These are phyloP conservation scores for Drosophila suzukii DNA, from an alignment of 1,140 invertebrate species.

Conservation along the genomic window DNA sequence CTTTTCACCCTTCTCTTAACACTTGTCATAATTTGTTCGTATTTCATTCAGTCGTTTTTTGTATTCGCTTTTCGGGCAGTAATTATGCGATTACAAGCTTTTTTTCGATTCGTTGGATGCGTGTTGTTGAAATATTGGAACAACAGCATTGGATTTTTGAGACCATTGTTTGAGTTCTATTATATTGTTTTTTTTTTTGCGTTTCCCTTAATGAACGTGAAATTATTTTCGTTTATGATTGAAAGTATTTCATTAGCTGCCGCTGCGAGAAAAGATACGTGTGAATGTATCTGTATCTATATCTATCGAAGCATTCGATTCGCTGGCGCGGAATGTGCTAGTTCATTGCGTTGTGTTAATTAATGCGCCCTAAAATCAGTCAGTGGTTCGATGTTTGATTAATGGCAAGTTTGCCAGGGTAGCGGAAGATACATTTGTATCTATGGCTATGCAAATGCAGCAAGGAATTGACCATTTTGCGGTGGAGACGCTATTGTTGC, in stretches of 20 bases:
- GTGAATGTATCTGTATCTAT: conserved; percentile 30
- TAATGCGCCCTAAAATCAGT: conserved; percentile 42
- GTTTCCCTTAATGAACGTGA: conserved; percentile 63
- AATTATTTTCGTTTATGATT: conserved; percentile 61
- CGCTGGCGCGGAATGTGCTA: conserved; percentile 60
- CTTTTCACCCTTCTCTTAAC: conserved; percentile 26
- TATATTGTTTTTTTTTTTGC: not conserved
- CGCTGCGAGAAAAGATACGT: conserved; percentile 37
- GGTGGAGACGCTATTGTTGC: conserved; percentile 15
- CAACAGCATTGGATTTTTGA: not conserved
- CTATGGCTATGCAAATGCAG: conserved; percentile 12
- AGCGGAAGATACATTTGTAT: conserved; percentile 14
- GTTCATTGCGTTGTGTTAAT: conserved; percentile 70
- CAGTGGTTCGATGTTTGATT: conserved; percentile 53
- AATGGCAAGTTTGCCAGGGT: conserved; percentile 47
- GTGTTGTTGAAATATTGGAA: conserved; percentile 20
- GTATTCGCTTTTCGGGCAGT: not conserved
- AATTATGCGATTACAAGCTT: conserved; percentile 53
- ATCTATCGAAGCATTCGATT: conserved; percentile 38
- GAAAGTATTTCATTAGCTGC: conserved; percentile 65
- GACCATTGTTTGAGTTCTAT: conserved; percentile 11
- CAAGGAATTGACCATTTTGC: conserved; percentile 23
- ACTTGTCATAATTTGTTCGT: conserved; percentile 54
- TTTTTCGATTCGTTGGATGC: conserved; percentile 1
- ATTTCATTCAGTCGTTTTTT: conserved; percentile 21